phyloP scores from a whole-genome alignment of 2,888 invertebrate species.

The Octonoba sinensis region DNA sequence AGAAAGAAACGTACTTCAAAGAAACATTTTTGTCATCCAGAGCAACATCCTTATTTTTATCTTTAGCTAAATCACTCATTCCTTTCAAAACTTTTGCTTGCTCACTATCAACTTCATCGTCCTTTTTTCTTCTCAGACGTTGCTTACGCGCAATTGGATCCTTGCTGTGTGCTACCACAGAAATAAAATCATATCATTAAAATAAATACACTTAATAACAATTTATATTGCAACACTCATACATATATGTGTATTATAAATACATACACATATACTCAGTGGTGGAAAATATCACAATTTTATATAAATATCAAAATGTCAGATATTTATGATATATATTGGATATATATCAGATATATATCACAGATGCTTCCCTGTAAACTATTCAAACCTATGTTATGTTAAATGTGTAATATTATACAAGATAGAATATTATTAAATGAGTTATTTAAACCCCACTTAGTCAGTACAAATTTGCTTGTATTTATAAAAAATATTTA shows the following conservation, averaged over 20 bases:
- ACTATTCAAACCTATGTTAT: no score
- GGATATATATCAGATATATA: no score
- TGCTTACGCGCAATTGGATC: conserved; percentile 96
- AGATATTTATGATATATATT: no score
- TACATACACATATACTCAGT: not conserved
- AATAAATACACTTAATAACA: not conserved
- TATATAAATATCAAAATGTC: no score
- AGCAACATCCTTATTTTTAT: conserved; percentile 82
- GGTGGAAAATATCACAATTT: no score
- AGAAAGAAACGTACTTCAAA: conserved; percentile 76
- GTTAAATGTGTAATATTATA: no score
- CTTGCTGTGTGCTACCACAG: conserved; percentile 73
- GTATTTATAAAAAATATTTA: no score
- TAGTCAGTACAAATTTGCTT: no score
- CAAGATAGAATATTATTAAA: no score
- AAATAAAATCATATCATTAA: not conserved
- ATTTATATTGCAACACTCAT: not conserved
- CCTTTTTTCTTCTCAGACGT: conserved; percentile 84
- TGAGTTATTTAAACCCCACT: no score
- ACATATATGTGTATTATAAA: not conserved
- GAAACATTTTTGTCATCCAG: conserved; percentile 76
- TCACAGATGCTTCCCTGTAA: no score
- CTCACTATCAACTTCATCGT: conserved; percentile 83
- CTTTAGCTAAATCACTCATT: conserved; percentile 87
- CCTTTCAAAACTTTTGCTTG: conserved; percentile 90